Conservation (phyloP, 2,888 invertebrate species). For the Leptopilina drosophilae region DNA sequence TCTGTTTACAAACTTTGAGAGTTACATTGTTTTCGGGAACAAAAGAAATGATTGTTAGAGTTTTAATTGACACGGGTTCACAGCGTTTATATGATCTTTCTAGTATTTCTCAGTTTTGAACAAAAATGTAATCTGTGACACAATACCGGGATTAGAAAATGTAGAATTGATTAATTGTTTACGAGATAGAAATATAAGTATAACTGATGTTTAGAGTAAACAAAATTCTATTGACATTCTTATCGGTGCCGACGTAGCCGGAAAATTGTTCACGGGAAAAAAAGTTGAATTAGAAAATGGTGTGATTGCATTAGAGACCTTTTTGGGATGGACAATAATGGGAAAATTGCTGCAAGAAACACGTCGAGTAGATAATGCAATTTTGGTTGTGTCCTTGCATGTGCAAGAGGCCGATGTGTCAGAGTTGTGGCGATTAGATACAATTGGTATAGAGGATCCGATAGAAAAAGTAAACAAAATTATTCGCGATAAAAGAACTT, state of each 20-base stretch:
- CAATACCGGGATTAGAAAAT: constrained; percentile 39
- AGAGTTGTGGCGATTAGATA: constrained; percentile 67
- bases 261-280: constrained; percentile 59
- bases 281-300: constrained; percentile 40
- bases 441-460: constrained; percentile 66
- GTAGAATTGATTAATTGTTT: constrained; percentile 50
- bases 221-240: constrained; percentile 55
- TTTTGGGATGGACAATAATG: constrained; percentile 13
- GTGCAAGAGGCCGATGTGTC: constrained; percentile 54
- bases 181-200: constrained; percentile 39
- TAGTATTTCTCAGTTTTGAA: constrained; percentile 48
- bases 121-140: constrained; percentile 49
- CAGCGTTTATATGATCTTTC: constrained; percentile 54
- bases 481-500: constrained; percentile 54
- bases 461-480: constrained; percentile 56
- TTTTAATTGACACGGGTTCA: constrained; percentile 56
- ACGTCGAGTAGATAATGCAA: constrained; percentile 2
- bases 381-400: constrained; percentile 46
- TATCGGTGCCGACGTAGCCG: constrained; percentile 60
- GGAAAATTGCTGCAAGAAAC: constrained; percentile 43
- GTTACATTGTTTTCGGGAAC: constrained; percentile 42
- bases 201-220: constrained; percentile 21
- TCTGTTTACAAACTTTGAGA: constrained; percentile 22
- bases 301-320: neutral
- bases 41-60: constrained; percentile 41